Evolutionary conservation across 2,113 vertebrate genomes (phyloP).

Genomic region (Epinephelus cyanopodus): DNA sequence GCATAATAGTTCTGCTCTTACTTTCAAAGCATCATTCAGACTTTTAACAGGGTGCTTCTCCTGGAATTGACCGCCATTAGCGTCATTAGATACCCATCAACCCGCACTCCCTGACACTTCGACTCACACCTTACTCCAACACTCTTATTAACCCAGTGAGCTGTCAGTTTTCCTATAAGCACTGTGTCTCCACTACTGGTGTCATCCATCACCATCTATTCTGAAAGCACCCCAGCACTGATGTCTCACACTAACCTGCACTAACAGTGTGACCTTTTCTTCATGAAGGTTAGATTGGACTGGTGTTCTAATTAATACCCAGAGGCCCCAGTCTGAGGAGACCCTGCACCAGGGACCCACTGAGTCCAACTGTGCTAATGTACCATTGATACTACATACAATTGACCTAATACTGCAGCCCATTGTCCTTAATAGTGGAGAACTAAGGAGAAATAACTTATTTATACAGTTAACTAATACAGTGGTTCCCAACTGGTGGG

Average conservation of each 20-base stretch:
- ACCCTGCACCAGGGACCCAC: neutral
- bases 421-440: neutral
- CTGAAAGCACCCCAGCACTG: neutral
- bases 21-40: neutral
- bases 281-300: neutral
- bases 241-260: conserved; percentile 30
- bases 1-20: neutral
- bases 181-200: neutral
- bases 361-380: neutral
- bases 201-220: conserved; percentile 44
- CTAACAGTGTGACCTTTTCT: conserved; percentile 29
- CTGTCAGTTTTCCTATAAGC: conserved; percentile 16
- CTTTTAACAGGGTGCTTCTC: neutral
- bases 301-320: conserved; percentile 43
- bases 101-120: neutral
- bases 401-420: neutral
- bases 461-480: neutral
- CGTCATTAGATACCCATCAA: neutral
- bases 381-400: neutral
- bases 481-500: no score
- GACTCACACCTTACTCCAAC: neutral
- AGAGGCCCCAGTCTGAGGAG: neutral
- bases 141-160: conserved; percentile 18
- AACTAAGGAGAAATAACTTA: neutral
- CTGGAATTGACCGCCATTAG: neutral